phyloP scores from a whole-genome alignment of 2,113 vertebrate species.

The Lampris incognitus region DNA sequence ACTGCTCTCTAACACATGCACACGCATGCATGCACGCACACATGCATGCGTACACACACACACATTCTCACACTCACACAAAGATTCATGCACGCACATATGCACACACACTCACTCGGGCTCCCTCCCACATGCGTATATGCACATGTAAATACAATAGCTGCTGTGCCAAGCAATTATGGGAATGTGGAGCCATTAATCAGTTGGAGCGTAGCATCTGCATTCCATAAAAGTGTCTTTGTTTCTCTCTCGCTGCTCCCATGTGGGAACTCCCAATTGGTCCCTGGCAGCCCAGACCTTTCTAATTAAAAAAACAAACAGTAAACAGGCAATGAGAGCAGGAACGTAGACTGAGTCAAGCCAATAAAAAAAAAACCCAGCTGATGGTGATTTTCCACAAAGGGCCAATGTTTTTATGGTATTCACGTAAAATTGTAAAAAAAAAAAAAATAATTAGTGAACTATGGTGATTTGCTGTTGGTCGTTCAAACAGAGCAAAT shows the following conservation, averaged over 20 bases:
- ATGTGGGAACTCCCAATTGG: conserved; percentile 60
- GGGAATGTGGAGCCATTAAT: conserved; percentile 62
- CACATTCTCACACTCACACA: conserved; percentile 24
- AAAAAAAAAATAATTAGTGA: too few relatives aligned
- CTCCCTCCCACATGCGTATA: conserved; percentile 8
- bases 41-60: conserved; percentile 6
- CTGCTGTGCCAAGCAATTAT: conserved; percentile 66
- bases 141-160: conserved; percentile 49
- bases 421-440: too few relatives aligned
- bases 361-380: conserved; percentile 19
- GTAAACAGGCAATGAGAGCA: conserved; percentile 21
- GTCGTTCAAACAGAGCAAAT: too few relatives aligned
- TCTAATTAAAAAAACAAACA: conserved; percentile 36
- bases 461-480: too few relatives aligned
- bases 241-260: conserved; percentile 56
- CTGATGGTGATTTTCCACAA: neutral
- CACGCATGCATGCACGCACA: neutral
- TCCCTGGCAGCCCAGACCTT: conserved; percentile 32
- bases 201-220: conserved; percentile 55
- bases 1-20: neutral
- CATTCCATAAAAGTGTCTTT: conserved; percentile 66
- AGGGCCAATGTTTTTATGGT: neutral
- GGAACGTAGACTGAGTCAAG: conserved; percentile 8
- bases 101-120: conserved; percentile 9
- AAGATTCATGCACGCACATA: conserved; percentile 2